Conservation (phyloP, 2,888 invertebrate species). For the Andrena hattorfiana region DNA sequence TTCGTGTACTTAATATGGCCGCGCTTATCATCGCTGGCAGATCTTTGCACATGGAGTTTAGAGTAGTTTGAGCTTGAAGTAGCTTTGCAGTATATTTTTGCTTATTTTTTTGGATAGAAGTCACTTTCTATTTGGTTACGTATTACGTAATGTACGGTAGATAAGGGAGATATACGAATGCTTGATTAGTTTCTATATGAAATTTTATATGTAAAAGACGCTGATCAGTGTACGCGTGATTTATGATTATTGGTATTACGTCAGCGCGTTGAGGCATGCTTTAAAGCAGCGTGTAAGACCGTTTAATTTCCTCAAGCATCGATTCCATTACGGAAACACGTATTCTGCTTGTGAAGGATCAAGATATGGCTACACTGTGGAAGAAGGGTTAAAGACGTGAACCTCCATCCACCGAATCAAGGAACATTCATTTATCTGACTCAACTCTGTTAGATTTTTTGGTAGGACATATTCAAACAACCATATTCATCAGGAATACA, state of each 20-base stretch:
- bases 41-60: neutral
- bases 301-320: conserved; percentile 5
- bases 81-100: too few relatives aligned
- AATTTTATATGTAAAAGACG: neutral
- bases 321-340: conserved; percentile 9
- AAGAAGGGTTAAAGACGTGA: neutral
- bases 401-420: neutral
- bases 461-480: neutral
- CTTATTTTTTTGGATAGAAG: too few relatives aligned
- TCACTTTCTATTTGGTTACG: too few relatives aligned
- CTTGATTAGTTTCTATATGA: neutral
- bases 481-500: neutral
- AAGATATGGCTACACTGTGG: neutral
- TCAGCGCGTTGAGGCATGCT: neutral
- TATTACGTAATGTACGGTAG: too few relatives aligned
- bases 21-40: conserved; percentile 3
- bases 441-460: neutral
- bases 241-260: neutral
- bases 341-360: neutral
- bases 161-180: neutral
- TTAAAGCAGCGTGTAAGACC: neutral
- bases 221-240: neutral
- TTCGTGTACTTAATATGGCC: conserved; percentile 19
- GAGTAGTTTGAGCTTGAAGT: too few relatives aligned
- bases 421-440: neutral